These are phyloP conservation scores for Teleogryllus oceanicus DNA, from an alignment of 2,888 invertebrate species.

Conservation along the genomic window DNA sequence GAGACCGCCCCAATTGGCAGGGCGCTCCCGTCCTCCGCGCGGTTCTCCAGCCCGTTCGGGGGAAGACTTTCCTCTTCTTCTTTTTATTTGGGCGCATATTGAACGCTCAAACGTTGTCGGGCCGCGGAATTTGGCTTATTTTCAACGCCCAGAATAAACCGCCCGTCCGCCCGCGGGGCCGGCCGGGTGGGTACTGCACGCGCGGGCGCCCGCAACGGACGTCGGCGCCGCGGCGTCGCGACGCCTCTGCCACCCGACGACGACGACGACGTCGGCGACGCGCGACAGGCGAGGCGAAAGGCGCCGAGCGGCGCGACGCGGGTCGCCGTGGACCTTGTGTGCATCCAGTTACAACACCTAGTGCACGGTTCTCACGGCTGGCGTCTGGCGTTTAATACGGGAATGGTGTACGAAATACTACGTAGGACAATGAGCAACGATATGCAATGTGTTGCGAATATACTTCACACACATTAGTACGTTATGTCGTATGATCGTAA, in stretches of 20 bases:
- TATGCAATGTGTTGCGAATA: too few species aligned
- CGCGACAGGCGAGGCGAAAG: conserved; percentile 57
- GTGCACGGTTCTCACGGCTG: too few species aligned
- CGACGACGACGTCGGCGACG: conserved; percentile 41
- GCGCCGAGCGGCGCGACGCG: conserved; percentile 46
- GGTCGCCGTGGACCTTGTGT: conserved; percentile 54
- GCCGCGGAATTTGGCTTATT: conserved; percentile 4
- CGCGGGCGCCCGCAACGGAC: background rate
- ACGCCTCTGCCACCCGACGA: background rate
- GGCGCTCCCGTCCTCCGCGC: too few species aligned
- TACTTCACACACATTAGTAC: too few species aligned
- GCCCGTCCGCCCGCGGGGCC: background rate
- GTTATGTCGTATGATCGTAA: too few species aligned
- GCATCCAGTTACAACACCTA: conserved; percentile 46
- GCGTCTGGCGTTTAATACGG: too few species aligned
- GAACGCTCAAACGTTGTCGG: background rate
- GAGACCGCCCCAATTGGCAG: too few species aligned
- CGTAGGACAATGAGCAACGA: too few species aligned
- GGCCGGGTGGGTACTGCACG: background rate
- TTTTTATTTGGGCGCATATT: conserved; percentile 6
- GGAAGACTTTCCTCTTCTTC: background rate
- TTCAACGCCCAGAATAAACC: background rate
- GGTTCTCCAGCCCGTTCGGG: too few species aligned
- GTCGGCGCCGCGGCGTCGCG: background rate
- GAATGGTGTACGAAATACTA: too few species aligned